phyloP scores from a whole-genome alignment of 2,888 invertebrate species.

The Sarcophaga subvicina region DNA sequence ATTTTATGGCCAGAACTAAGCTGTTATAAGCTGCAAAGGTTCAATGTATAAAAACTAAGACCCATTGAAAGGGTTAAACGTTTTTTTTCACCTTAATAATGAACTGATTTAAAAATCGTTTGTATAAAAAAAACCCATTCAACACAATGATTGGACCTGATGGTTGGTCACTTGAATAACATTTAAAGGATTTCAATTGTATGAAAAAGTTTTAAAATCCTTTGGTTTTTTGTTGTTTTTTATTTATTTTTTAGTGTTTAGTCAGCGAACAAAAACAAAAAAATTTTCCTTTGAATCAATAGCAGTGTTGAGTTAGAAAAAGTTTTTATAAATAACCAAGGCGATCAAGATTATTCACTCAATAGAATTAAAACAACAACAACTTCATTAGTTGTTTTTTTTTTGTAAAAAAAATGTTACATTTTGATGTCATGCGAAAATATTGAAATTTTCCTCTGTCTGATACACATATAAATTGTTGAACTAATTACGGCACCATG shows the following conservation, averaged over 20 bases:
- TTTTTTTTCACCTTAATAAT: constrained; percentile 23
- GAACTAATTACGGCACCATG: constrained; percentile 34
- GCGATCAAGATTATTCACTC: too few relatives aligned
- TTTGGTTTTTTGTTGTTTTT: too few relatives aligned
- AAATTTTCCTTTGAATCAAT: too few relatives aligned
- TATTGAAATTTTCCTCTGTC: background rate
- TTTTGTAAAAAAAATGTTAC: background rate
- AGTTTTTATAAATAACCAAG: background rate
- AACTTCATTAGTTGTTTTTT: too few relatives aligned
- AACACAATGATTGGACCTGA: too few relatives aligned
- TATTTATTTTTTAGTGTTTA: too few relatives aligned
- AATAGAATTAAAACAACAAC: too few relatives aligned
- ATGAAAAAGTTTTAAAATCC: too few relatives aligned
- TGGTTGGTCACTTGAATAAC: too few relatives aligned
- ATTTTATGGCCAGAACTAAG: constrained; percentile 32
- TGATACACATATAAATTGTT: constrained; percentile 21
- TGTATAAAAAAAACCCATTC: background rate
- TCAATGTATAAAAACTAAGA: constrained; percentile 19
- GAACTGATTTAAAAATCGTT: constrained; percentile 13
- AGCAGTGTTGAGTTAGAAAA: too few relatives aligned
- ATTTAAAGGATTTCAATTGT: too few relatives aligned
- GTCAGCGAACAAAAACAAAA: too few relatives aligned
- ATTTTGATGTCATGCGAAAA: background rate
- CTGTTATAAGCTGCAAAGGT: constrained; percentile 27
- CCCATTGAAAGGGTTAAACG: constrained; percentile 6